Percentiles rank a stretch among this genome's conserved stretches.
Evolutionary conservation across 1,140 invertebrate species (phyloP).

Genomic region (Bactericera cockerelli): DNA sequence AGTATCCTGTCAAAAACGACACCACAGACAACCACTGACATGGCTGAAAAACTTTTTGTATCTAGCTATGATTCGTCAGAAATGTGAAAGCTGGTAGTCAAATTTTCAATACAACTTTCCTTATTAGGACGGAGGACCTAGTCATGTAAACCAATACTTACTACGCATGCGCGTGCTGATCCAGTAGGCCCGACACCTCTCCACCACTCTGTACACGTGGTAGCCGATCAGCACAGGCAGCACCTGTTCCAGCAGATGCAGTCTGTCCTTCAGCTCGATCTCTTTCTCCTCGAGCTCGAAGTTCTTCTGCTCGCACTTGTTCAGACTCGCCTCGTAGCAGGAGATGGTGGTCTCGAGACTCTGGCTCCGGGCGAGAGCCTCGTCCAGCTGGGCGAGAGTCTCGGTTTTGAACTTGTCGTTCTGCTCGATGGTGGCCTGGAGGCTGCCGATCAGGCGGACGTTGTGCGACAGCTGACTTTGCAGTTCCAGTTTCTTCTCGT

Average conservation of each 20-base stretch:
- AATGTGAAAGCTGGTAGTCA: too few relatives aligned
- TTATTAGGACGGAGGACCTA: too few relatives aligned
- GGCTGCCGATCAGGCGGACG: constrained; percentile 16
- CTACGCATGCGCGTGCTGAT: too few relatives aligned
- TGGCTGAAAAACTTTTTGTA: too few relatives aligned
- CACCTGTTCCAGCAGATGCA: constrained; percentile 43
- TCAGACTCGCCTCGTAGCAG: constrained; percentile 21
- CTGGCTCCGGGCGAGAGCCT: background rate
- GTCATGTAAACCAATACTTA: too few relatives aligned
- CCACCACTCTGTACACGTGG: background rate
- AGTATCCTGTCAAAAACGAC: too few relatives aligned
- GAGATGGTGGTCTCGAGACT: background rate
- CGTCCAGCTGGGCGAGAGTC: constrained; percentile 17
- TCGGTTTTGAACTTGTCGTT: constrained; percentile 21
- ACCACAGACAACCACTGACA: too few relatives aligned
- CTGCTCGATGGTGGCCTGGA: constrained; percentile 17
- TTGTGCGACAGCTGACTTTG: constrained; percentile 22
- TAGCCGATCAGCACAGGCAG: constrained; percentile 41
- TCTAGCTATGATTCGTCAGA: too few relatives aligned
- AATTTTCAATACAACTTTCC: too few relatives aligned
- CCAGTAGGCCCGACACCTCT: too few relatives aligned
- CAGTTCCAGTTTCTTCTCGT: constrained; percentile 23
- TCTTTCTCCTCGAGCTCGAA: constrained; percentile 38
- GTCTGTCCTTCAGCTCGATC: constrained; percentile 37
- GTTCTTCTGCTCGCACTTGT: constrained; percentile 38